A percentile compares a stretch with the other conserved stretches of the same genome.
These are phyloP conservation scores for Pollenia griseotomentosa DNA, from an alignment of 2,888 invertebrate genomes.

Conservation along the genomic window DNA sequence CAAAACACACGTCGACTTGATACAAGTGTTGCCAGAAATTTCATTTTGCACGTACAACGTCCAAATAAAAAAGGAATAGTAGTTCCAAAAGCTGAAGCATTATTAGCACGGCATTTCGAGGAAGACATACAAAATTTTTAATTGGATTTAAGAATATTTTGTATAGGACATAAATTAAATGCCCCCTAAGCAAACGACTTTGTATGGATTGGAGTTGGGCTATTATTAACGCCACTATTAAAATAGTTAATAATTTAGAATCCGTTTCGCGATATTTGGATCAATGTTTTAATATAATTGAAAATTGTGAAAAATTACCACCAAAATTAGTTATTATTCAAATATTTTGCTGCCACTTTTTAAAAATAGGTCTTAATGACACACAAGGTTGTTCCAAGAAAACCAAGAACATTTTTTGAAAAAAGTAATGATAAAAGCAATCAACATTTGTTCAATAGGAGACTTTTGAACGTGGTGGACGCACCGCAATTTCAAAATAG, in stretches of 20 bases:
- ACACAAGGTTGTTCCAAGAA: background rate
- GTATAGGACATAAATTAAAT: background rate
- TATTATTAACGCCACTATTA: background rate
- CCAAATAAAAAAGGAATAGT: background rate
- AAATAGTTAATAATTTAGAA: background rate
- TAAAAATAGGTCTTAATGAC: background rate
- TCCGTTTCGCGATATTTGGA: background rate
- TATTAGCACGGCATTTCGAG: conserved; percentile 12
- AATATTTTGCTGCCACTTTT: background rate
- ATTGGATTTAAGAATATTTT: conserved; percentile 31
- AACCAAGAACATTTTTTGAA: background rate
- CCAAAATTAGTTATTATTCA: background rate
- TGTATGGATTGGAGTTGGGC: conserved; percentile 41
- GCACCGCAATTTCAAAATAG: too few species aligned
- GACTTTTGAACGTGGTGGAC: background rate
- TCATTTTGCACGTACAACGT: too few species aligned
- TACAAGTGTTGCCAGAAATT: too few species aligned
- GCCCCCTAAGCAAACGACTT: background rate
- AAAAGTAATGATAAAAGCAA: background rate
- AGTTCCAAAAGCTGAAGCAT: conserved; percentile 15
- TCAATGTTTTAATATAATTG: background rate
- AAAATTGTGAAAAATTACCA: background rate
- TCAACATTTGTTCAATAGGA: background rate
- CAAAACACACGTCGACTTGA: too few species aligned
- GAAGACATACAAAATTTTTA: conserved; percentile 36